Evolutionary conservation across 2,113 vertebrate genomes (phyloP).

Genomic region (Passer domesticus): DNA sequence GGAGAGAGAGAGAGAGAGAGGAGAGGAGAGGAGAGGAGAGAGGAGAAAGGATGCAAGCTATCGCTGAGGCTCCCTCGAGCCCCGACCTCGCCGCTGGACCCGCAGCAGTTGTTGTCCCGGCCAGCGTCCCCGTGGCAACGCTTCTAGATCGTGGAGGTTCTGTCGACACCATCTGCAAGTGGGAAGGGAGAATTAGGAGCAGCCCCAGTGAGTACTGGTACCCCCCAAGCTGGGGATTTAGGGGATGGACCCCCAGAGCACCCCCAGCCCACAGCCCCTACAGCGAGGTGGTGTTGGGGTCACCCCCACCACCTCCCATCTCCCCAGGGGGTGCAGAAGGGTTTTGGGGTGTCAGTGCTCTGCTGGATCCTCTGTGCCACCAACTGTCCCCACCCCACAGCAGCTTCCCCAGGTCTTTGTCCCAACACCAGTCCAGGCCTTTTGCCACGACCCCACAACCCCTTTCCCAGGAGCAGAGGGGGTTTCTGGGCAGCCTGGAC

Average conservation of each 20-base stretch:
- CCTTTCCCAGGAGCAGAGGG: not conserved
- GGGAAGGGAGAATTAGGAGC: not conserved
- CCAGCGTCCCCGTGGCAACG: conserved; percentile 72
- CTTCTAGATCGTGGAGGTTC: conserved; percentile 93
- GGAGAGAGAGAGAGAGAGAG: conserved; percentile 46
- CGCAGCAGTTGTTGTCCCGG: conserved; percentile 76
- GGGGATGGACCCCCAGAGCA: not conserved
- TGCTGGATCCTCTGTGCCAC: not conserved
- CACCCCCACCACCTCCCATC: not conserved
- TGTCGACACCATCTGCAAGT: conserved; percentile 88
- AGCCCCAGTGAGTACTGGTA: not conserved
- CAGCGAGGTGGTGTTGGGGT: rapidly evolving
- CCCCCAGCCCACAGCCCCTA: not conserved
- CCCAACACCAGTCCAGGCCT: rapidly evolving
- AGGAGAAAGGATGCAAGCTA: conserved; percentile 70
- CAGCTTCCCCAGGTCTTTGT: rapidly evolving
- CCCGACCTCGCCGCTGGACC: conserved; percentile 76
- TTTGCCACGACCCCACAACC: rapidly evolving
- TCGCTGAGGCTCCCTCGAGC: conserved; percentile 68
- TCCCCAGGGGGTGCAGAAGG: not conserved
- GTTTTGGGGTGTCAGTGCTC: not conserved
- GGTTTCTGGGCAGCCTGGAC: not conserved
- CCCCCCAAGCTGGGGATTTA: not conserved
- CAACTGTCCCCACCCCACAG: not conserved
- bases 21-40: not conserved